Evolutionary conservation across 2,113 vertebrate genomes (phyloP).

Genomic region (Psettodes erumei): DNA sequence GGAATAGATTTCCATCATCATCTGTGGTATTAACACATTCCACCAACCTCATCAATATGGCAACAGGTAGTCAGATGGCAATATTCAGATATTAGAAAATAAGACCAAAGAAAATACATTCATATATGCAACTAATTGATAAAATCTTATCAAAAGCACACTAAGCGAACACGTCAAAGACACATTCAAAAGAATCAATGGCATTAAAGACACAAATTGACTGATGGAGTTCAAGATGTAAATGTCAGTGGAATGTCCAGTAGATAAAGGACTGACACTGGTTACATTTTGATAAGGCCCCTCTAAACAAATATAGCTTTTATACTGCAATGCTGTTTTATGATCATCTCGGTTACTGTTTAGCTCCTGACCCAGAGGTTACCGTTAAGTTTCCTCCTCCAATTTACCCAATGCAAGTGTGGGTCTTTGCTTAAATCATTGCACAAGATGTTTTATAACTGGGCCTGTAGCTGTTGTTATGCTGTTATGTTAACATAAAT

Average conservation of each 20-base stretch:
- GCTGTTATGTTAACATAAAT: too few relatives aligned
- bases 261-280: not conserved
- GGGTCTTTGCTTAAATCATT: not conserved
- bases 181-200: not conserved
- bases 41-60: not conserved
- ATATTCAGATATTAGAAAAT: too few relatives aligned
- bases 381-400: not conserved
- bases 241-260: not conserved
- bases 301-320: not conserved
- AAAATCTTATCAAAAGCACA: not conserved
- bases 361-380: not conserved
- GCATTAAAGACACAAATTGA: not conserved
- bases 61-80: too few relatives aligned
- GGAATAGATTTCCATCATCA: not conserved
- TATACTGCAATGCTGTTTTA: not conserved
- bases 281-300: constrained; percentile 2
- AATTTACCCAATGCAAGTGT: constrained; percentile 28
- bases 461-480: not conserved
- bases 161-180: not conserved
- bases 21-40: not conserved
- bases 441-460: not conserved
- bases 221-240: not conserved
- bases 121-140: not conserved
- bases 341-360: constrained; percentile 3
- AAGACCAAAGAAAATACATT: too few relatives aligned